phyloP scores from a whole-genome alignment of 2,797 vertebrate species.

The Remorina albescens region DNA sequence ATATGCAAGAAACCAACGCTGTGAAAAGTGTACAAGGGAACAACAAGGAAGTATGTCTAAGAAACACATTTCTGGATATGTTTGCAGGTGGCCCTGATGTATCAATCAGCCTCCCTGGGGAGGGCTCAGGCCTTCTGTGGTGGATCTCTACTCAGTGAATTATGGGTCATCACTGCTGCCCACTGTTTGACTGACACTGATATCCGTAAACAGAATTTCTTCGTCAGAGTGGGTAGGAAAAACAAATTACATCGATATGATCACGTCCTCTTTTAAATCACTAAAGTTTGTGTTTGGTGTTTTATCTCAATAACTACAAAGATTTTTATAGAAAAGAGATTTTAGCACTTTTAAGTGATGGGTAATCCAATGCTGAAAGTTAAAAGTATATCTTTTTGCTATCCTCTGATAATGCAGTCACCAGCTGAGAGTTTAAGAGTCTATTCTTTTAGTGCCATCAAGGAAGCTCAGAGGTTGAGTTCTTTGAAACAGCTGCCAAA shows the following conservation, averaged over 20 bases:
- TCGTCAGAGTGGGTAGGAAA: conserved; percentile 80
- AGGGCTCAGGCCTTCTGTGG: conserved; percentile 86
- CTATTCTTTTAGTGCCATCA: background rate
- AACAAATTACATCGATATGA: background rate
- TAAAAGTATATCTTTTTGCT: too few species aligned
- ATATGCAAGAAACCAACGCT: background rate
- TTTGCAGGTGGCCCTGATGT: conserved; percentile 86
- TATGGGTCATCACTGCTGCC: conserved; percentile 93
- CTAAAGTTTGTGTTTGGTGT: background rate
- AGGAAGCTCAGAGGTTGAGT: background rate
- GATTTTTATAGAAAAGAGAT: too few species aligned
- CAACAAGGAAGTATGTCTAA: background rate
- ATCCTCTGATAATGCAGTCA: background rate
- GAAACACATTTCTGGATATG: conserved; percentile 30
- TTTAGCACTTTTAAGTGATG: too few species aligned
- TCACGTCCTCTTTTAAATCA: background rate
- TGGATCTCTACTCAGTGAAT: conserved; percentile 89
- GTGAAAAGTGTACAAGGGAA: background rate
- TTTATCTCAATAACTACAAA: background rate
- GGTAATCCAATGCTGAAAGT: background rate
- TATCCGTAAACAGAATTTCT: conserved; percentile 1
- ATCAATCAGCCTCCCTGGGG: background rate
- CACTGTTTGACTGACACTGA: conserved; percentile 83
- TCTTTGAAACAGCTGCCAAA: too few species aligned
- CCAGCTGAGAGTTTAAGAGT: background rate